Evolutionary conservation across 2,888 invertebrate genomes (phyloP).

Genomic region (Shargacucullia verbasci): DNA sequence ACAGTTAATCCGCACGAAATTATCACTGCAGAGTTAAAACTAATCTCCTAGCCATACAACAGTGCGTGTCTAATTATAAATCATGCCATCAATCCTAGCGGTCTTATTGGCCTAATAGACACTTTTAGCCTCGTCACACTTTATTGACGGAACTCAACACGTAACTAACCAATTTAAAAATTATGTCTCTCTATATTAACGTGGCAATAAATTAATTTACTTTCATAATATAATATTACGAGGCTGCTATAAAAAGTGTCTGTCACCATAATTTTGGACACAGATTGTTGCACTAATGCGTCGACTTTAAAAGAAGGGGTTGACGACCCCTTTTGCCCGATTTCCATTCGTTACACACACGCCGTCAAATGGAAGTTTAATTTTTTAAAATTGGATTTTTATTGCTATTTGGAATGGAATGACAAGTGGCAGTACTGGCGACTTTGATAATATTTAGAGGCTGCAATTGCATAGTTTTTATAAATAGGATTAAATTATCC

Average conservation of each 20-base stretch:
- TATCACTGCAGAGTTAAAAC: conserved; percentile 7
- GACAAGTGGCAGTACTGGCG: conserved; percentile 61
- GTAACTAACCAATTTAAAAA: conserved; percentile 71
- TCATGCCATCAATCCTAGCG: conserved; percentile 45
- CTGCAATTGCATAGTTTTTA: conserved; percentile 13
- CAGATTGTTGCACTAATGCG: conserved; percentile 84
- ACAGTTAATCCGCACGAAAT: conserved; percentile 7
- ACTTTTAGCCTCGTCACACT: conserved; percentile 57
- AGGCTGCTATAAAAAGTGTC: conserved; percentile 80
- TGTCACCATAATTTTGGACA: conserved; percentile 86
- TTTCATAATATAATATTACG: conserved; percentile 77
- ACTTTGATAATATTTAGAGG: conserved; percentile 23
- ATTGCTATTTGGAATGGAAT: conserved; percentile 75
- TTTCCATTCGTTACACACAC: conserved; percentile 86
- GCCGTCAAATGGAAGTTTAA: conserved; percentile 85
- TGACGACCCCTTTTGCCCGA: conserved; percentile 78
- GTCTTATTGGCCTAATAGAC: conserved; percentile 57
- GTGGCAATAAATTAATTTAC: conserved; percentile 83
- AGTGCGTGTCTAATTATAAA: conserved; percentile 50
- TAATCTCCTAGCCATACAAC: conserved; percentile 17
- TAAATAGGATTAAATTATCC: no score
- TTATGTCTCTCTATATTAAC: conserved; percentile 75
- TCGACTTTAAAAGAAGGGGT: conserved; percentile 79
- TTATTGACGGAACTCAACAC: conserved; percentile 59
- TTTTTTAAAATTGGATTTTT: conserved; percentile 86